phyloP scores from a whole-genome alignment of 2,888 invertebrate genomes.

The Campaea margaritaria region DNA sequence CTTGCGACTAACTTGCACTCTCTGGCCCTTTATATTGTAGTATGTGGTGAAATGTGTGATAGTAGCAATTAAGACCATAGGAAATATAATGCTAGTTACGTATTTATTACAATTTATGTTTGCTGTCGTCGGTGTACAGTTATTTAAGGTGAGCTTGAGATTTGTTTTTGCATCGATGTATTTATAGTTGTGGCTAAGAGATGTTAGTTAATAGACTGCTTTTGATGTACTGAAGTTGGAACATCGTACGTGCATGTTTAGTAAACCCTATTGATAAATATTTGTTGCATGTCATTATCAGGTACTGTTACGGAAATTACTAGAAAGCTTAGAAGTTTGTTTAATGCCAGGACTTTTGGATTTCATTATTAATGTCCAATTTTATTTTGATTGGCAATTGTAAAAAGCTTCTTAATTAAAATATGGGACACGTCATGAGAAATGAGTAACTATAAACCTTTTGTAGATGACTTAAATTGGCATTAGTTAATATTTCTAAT shows the following conservation, averaged over 20 bases:
- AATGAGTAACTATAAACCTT: constrained; percentile 46
- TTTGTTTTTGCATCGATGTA: constrained; percentile 23
- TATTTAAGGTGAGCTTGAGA: constrained; percentile 95
- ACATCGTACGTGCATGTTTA: constrained; percentile 35
- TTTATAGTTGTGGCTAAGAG: constrained; percentile 15
- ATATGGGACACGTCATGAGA: constrained; percentile 51
- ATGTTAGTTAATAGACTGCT: constrained; percentile 9
- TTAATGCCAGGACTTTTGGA: not conserved
- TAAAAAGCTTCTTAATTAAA: constrained; percentile 39
- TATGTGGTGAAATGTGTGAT: constrained; percentile 99
- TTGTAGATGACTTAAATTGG: constrained; percentile 17
- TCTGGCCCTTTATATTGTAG: constrained; percentile 79
- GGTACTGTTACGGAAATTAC: not conserved
- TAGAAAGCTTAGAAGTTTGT: constrained; percentile 14
- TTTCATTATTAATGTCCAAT: constrained; percentile 5
- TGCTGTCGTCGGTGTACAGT: constrained; percentile 99
- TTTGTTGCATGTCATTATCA: constrained; percentile 15
- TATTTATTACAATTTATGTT: constrained; percentile 99
- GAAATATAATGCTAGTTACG: constrained; percentile 99
- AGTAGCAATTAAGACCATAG: constrained; percentile 99
- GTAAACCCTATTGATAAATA: constrained; percentile 15
- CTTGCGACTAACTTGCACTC: constrained; percentile 69
- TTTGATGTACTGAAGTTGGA: constrained; percentile 1
- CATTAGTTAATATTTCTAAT: constrained; percentile 19
- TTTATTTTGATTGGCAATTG: constrained; percentile 33